phyloP scores from a whole-genome alignment of 2,113 vertebrate species.

The Nibea coibor region DNA sequence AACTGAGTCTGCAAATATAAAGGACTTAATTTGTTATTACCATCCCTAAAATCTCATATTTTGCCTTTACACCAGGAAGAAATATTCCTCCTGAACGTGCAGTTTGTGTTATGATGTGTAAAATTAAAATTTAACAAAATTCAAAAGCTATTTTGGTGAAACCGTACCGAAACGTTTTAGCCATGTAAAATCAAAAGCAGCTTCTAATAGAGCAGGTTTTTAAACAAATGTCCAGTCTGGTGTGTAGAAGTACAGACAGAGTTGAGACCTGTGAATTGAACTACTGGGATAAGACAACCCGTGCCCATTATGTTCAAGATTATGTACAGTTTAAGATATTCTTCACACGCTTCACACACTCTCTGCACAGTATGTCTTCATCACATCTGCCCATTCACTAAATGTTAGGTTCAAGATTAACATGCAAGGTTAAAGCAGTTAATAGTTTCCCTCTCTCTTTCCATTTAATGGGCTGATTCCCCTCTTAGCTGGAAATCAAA shows the following conservation, averaged over 20 bases:
- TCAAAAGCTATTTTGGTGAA: slow-evolving; percentile 1
- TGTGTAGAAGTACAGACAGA: neutral
- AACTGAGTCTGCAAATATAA: slow-evolving; percentile 94
- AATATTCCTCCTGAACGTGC: slow-evolving; percentile 80
- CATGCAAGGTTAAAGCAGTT: neutral
- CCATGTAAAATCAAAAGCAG: slow-evolving; percentile 1
- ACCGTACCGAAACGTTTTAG: neutral
- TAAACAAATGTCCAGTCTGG: neutral
- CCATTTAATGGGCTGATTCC: neutral
- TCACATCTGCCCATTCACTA: neutral
- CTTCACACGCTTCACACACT: too few relatives aligned
- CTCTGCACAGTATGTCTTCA: neutral
- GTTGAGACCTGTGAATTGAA: neutral
- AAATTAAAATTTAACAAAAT: slow-evolving; percentile 9
- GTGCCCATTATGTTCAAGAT: neutral
- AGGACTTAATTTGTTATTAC: slow-evolving; percentile 95
- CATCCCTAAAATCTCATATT: slow-evolving; percentile 71
- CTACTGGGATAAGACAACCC: neutral
- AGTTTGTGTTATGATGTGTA: slow-evolving; percentile 8
- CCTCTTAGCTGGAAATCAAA: neutral
- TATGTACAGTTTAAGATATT: neutral
- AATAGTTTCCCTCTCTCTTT: neutral
- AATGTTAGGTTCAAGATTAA: neutral
- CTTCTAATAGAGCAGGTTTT: neutral
- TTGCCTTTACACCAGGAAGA: slow-evolving; percentile 66